phyloP scores from a whole-genome alignment of 2,797 vertebrate species.

The Bradypodion pumilum region DNA sequence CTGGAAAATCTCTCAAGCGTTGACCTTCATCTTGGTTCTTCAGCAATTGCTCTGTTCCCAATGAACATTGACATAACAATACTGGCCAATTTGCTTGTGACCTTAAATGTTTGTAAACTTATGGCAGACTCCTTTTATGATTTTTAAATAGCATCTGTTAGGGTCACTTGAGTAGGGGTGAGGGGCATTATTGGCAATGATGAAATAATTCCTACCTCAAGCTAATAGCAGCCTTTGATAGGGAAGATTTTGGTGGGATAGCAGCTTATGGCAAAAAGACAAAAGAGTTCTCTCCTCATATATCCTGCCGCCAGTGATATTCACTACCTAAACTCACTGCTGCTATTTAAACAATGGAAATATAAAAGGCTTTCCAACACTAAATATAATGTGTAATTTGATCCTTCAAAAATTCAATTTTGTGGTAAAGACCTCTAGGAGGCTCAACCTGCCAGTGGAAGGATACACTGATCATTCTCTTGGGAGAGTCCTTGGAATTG shows the following conservation, averaged over 20 bases:
- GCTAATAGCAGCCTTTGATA: neutral
- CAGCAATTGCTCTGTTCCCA: neutral
- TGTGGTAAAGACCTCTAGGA: neutral
- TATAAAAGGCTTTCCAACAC: neutral
- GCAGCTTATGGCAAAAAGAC: neutral
- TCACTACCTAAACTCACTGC: no score
- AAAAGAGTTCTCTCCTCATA: neutral
- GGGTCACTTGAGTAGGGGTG: neutral
- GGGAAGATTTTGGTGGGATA: neutral
- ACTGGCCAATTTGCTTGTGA: no score
- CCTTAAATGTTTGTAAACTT: neutral
- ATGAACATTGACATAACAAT: neutral
- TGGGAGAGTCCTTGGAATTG: no score
- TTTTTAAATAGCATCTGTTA: neutral
- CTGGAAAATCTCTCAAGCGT: neutral
- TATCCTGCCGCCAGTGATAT: neutral
- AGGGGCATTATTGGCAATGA: no score
- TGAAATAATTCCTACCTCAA: neutral
- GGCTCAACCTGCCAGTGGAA: neutral
- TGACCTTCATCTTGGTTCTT: neutral
- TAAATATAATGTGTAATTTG: neutral
- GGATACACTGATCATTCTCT: no score
- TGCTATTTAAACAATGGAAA: neutral
- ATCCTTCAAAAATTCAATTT: neutral
- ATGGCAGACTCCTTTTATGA: neutral